phyloP scores from a whole-genome alignment of 2,113 vertebrate species.

The Lepidothrix coronata region DNA sequence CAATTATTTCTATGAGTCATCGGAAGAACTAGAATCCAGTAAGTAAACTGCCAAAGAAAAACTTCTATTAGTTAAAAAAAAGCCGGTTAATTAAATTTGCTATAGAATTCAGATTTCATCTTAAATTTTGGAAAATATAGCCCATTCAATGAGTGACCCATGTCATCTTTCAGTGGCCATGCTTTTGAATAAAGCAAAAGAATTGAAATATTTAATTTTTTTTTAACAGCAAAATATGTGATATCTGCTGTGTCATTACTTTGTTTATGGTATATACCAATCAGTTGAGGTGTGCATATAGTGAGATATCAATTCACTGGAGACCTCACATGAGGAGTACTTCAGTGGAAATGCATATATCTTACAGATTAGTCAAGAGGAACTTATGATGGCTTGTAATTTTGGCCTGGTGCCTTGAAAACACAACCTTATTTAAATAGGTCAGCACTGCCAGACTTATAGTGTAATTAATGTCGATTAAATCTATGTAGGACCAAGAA shows the following conservation, averaged over 20 bases:
- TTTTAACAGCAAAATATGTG: not conserved
- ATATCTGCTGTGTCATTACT: not conserved
- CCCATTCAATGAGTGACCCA: rapidly evolving
- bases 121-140: not conserved
- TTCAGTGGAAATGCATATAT: not conserved
- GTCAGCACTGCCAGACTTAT: not conserved
- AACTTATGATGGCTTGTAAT: not conserved
- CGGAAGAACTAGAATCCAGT: not conserved
- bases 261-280: not conserved
- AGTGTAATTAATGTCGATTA: constrained; percentile 38
- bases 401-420: not conserved
- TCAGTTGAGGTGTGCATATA: not conserved
- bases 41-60: not conserved
- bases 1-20: not conserved
- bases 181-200: not conserved
- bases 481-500: not conserved
- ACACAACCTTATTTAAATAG: constrained; percentile 6
- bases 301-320: not conserved
- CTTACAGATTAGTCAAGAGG: not conserved
- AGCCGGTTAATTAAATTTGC: not conserved
- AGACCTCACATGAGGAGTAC: not conserved
- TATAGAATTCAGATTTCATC: not conserved
- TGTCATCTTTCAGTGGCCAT: not conserved
- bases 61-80: not conserved
- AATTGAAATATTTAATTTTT: not conserved